Percentiles rank a stretch among this genome's conserved stretches.
Conservation (phyloP, 2,113 vertebrate genomes). For the Ageneiosus marmoratus region DNA sequence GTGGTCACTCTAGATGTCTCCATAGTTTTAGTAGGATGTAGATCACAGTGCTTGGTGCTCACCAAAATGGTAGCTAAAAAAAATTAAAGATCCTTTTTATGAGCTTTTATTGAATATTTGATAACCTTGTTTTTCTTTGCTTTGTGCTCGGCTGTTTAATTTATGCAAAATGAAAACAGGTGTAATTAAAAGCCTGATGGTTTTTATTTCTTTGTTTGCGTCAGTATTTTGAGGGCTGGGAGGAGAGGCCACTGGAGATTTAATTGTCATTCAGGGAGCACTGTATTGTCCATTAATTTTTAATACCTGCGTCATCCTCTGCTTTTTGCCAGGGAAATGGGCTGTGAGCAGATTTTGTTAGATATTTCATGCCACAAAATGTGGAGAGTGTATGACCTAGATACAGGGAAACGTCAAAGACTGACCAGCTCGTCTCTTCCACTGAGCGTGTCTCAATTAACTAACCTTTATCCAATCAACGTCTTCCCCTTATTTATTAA, state of each 20-base stretch:
- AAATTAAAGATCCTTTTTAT: constrained; percentile 30
- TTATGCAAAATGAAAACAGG: constrained; percentile 42
- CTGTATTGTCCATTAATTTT: constrained; percentile 56
- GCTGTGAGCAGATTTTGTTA: constrained; percentile 52
- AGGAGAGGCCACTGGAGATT: constrained; percentile 49
- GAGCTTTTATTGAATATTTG: constrained; percentile 52
- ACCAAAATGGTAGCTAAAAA: background rate
- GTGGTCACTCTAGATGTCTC: background rate
- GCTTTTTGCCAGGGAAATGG: constrained; percentile 48
- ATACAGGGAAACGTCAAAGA: constrained; percentile 21
- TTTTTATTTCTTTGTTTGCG: constrained; percentile 52
- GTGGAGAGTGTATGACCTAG: constrained; percentile 55
- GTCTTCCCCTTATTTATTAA: constrained; percentile 26
- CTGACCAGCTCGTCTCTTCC: constrained; percentile 33
- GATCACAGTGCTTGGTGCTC: background rate
- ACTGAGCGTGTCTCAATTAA: constrained; percentile 23
- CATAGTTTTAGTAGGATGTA: background rate
- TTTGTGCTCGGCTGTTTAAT: constrained; percentile 45
- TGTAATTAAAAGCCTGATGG: constrained; percentile 54
- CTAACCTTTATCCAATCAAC: constrained; percentile 39
- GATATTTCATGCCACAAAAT: constrained; percentile 48
- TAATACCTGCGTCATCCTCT: constrained; percentile 48
- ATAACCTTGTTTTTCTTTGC: constrained; percentile 44
- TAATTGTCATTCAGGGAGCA: constrained; percentile 60
- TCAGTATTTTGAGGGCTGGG: constrained; percentile 35